phyloP scores from a whole-genome alignment of 1,140 invertebrate genomes.

The Triops longicaudatus region DNA sequence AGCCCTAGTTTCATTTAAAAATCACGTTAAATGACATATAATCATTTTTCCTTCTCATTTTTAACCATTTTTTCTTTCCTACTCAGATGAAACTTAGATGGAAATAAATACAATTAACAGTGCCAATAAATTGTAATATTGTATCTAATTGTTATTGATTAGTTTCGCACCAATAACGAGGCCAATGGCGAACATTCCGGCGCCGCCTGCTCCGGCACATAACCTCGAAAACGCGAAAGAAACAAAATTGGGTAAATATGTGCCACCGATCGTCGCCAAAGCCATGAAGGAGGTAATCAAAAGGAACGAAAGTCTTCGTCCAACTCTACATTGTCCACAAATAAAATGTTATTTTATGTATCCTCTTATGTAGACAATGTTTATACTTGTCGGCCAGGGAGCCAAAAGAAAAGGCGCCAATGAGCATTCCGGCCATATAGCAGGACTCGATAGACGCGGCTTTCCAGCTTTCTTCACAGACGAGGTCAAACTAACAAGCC shows the following conservation, averaged over 20 bases:
- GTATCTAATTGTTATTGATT: neutral
- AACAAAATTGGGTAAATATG: slow-evolving; percentile 33
- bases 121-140: neutral
- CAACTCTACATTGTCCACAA: slow-evolving; percentile 28
- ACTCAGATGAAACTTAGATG: no score
- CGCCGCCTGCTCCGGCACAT: slow-evolving; percentile 33
- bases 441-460: slow-evolving; percentile 34
- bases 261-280: slow-evolving; percentile 31
- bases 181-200: slow-evolving; percentile 34
- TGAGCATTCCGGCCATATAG: slow-evolving; percentile 38
- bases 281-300: slow-evolving; percentile 28
- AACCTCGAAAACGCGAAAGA: slow-evolving; percentile 32
- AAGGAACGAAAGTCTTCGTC: slow-evolving; percentile 30
- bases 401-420: slow-evolving; percentile 37
- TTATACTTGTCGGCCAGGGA: slow-evolving; percentile 35
- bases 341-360: slow-evolving; percentile 17
- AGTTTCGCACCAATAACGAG: slow-evolving; percentile 34
- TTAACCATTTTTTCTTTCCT: no score
- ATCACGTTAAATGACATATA: neutral
- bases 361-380: slow-evolving; percentile 16
- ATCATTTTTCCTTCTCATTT: no score
- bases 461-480: slow-evolving; percentile 35
- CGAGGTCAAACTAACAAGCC: slow-evolving; percentile 36
- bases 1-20: slow-evolving; percentile 32
- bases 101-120: no score